These are phyloP conservation scores for Leucophenga varia DNA, from an alignment of 1,140 invertebrate species.

Conservation along the genomic window DNA sequence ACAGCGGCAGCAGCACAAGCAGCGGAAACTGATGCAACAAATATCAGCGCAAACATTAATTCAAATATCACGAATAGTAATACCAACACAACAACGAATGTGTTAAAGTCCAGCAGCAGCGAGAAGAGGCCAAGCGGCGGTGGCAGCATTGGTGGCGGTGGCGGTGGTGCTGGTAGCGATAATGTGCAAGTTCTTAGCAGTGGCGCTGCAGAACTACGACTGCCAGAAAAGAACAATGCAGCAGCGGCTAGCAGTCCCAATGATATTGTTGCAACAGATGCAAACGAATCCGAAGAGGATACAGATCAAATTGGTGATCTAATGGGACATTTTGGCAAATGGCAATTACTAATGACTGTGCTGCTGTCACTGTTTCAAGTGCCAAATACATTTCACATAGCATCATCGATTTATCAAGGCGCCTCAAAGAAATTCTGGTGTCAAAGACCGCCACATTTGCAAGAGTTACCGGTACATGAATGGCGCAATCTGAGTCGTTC, in stretches of 20 bases:
- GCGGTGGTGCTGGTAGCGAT: too few relatives aligned
- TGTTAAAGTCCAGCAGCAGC: too few relatives aligned
- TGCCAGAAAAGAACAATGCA: too few relatives aligned
- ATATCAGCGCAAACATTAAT: neutral
- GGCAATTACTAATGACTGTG: constrained; percentile 72
- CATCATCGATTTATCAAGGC: constrained; percentile 67
- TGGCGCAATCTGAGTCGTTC: constrained; percentile 68
- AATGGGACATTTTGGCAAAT: constrained; percentile 73
- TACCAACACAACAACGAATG: neutral
- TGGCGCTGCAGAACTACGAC: neutral
- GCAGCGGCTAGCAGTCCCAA: neutral
- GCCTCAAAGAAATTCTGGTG: constrained; percentile 67
- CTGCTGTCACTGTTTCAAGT: constrained; percentile 72
- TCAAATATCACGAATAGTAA: neutral
- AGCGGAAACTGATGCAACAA: constrained; percentile 5
- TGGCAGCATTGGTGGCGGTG: constrained; percentile 29
- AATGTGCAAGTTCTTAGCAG: neutral
- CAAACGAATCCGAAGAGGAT: constrained; percentile 54
- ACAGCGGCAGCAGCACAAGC: constrained; percentile 6
- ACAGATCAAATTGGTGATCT: constrained; percentile 67
- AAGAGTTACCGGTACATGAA: constrained; percentile 56
- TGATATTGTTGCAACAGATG: neutral
- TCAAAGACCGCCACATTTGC: constrained; percentile 59
- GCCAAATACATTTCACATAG: constrained; percentile 75
- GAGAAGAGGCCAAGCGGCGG: too few relatives aligned